Evolutionary conservation across 1,140 invertebrate species (phyloP).

Genomic region (Cheumatopsyche charites): DNA sequence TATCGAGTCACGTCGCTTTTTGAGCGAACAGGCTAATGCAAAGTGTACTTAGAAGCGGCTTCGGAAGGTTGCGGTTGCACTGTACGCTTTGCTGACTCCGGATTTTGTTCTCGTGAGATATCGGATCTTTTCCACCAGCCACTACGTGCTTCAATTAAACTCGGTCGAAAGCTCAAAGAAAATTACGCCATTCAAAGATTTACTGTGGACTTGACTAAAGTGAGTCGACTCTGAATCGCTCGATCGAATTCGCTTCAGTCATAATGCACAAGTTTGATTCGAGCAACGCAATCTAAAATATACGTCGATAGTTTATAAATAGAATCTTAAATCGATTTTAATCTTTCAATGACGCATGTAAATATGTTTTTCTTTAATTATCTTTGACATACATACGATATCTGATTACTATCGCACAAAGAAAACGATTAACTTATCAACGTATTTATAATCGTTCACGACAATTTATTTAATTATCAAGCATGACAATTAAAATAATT

Average conservation of each 20-base stretch:
- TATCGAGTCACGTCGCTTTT: background rate
- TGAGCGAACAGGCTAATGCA: slow-evolving; percentile 3
- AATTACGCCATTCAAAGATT: background rate
- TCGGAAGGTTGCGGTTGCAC: background rate
- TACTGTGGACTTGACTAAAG: background rate
- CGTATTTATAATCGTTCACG: too few relatives aligned
- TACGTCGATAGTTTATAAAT: too few relatives aligned
- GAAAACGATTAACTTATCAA: too few relatives aligned
- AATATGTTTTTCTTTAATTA: too few relatives aligned
- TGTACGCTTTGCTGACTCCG: background rate
- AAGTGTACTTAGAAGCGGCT: background rate
- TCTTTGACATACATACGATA: too few relatives aligned
- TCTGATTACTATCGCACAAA: too few relatives aligned
- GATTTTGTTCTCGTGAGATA: background rate
- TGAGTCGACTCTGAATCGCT: too few relatives aligned
- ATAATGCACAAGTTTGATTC: background rate
- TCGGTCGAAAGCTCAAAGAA: background rate
- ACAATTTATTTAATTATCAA: too few relatives aligned
- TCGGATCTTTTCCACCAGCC: background rate
- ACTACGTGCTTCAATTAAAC: slow-evolving; percentile 9
- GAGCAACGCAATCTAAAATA: too few relatives aligned
- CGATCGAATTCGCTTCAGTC: background rate
- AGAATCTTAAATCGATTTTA: too few relatives aligned
- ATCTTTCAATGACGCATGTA: too few relatives aligned
- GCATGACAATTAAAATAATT: too few relatives aligned